These are phyloP conservation scores for Drosophila dives DNA, from an alignment of 2,888 invertebrate genomes.

Conservation along the genomic window DNA sequence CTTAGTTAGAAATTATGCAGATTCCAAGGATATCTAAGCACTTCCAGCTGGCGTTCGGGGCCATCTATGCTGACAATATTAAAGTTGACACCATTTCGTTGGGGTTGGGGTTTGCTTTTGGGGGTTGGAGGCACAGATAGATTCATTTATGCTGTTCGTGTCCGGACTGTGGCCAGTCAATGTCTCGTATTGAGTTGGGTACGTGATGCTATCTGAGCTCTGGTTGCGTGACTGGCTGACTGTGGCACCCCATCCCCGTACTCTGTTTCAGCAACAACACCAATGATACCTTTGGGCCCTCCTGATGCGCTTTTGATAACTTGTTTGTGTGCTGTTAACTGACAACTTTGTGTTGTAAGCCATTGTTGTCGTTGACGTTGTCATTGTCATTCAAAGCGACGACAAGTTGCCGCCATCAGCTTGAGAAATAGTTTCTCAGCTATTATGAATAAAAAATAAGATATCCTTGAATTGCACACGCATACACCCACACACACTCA, in stretches of 20 bases:
- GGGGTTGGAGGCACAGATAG: conserved; percentile 20
- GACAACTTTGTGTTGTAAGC: conserved; percentile 39
- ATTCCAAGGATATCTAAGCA: conserved; percentile 40
- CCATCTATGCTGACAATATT: conserved; percentile 28
- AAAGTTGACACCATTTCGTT: conserved; percentile 40
- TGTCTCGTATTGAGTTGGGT: conserved; percentile 47
- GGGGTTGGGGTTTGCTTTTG: conserved; percentile 12
- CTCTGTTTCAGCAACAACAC: conserved; percentile 12
- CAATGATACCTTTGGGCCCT: conserved; percentile 36
- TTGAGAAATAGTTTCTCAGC: conserved; percentile 69
- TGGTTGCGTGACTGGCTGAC: conserved; percentile 56
- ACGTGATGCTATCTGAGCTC: conserved; percentile 65
- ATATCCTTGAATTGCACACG: conserved; percentile 39
- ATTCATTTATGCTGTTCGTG: conserved; percentile 52
- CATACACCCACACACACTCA: background rate
- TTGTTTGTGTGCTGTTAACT: conserved; percentile 55
- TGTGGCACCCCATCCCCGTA: conserved; percentile 16
- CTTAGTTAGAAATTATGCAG: conserved; percentile 48
- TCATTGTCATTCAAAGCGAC: conserved; percentile 12
- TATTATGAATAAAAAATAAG: conserved; percentile 10
- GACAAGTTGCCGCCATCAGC: conserved; percentile 56
- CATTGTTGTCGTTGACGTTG: conserved; percentile 6
- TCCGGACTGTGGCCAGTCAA: conserved; percentile 22
- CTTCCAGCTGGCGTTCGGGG: background rate
- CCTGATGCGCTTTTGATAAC: conserved; percentile 76